Evolutionary conservation across 2,113 vertebrate genomes (phyloP).

Genomic region (Melanostigma gelatinosum): DNA sequence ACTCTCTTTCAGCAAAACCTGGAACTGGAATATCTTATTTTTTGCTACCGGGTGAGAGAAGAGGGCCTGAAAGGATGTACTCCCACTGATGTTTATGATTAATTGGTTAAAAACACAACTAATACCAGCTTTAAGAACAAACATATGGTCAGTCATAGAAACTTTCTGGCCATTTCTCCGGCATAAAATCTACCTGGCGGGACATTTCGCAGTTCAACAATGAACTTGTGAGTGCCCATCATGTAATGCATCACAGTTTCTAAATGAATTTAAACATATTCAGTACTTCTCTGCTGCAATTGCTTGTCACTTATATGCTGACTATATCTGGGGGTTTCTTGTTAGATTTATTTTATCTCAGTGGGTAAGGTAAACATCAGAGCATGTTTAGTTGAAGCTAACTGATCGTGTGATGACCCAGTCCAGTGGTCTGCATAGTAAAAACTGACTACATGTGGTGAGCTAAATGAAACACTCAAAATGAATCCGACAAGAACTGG

Average conservation of each 20-base stretch:
- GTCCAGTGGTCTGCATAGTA: not conserved
- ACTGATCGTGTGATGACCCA: not conserved
- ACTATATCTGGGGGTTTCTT: not conserved
- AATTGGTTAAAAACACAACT: conserved; percentile 4
- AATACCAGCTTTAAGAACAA: not conserved
- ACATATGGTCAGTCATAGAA: not conserved
- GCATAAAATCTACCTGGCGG: not conserved
- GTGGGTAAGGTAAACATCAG: not conserved
- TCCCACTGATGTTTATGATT: not conserved
- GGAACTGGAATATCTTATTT: not conserved
- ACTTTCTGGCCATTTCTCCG: not conserved
- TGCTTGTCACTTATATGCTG: not conserved
- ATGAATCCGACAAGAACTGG: conserved; percentile 5
- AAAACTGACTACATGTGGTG: not conserved
- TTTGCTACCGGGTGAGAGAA: not conserved
- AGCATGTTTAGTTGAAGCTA: not conserved
- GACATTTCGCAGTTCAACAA: not conserved
- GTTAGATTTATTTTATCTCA: no score
- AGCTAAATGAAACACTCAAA: not conserved
- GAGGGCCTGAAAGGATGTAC: not conserved
- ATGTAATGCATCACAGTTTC: not conserved
- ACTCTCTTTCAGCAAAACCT: not conserved
- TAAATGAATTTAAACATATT: not conserved
- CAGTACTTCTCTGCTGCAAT: not conserved
- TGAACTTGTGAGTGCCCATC: not conserved